Percentiles rank a stretch among this genome's conserved stretches.
Evolutionary conservation across 2,113 vertebrate species (phyloP).

Genomic region (Corydoras sp.): DNA sequence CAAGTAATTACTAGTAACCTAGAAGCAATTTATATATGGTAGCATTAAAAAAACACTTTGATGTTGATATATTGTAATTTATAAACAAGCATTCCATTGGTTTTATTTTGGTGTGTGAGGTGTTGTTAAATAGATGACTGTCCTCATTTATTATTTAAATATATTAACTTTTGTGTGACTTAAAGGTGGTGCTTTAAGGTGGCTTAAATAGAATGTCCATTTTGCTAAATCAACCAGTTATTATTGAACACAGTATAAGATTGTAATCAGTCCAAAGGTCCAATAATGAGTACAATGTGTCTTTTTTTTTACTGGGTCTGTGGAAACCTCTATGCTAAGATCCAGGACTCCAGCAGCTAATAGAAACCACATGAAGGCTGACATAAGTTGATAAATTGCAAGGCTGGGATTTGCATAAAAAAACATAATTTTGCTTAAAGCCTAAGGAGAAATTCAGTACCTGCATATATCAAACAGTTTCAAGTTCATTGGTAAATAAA

Average conservation of each 20-base stretch:
- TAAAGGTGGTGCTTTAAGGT: background rate
- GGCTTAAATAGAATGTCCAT: background rate
- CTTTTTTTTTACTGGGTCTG: slow-evolving; percentile 14
- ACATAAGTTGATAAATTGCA: slow-evolving; percentile 5
- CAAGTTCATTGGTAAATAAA: background rate
- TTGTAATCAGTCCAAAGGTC: slow-evolving; percentile 39
- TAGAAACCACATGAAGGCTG: slow-evolving; percentile 20
- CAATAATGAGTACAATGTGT: slow-evolving; percentile 52
- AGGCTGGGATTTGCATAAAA: slow-evolving; percentile 10
- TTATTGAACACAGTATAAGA: slow-evolving; percentile 19
- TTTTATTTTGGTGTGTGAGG: too few relatives aligned
- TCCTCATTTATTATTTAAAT: too few relatives aligned
- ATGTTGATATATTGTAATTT: too few relatives aligned
- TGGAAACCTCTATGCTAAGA: slow-evolving; percentile 24
- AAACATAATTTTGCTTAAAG: background rate
- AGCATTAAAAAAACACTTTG: too few relatives aligned
- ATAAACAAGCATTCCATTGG: too few relatives aligned
- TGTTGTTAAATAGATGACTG: too few relatives aligned
- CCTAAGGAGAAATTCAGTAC: slow-evolving; percentile 4
- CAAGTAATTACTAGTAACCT: background rate
- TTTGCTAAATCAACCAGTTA: slow-evolving; percentile 22
- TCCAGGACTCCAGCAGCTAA: slow-evolving; percentile 35
- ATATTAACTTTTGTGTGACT: too few relatives aligned
- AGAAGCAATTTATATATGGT: background rate
- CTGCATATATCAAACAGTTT: background rate